Conservation (phyloP, 2,113 vertebrate genomes). For the Gallinago paraguaiae region DNA sequence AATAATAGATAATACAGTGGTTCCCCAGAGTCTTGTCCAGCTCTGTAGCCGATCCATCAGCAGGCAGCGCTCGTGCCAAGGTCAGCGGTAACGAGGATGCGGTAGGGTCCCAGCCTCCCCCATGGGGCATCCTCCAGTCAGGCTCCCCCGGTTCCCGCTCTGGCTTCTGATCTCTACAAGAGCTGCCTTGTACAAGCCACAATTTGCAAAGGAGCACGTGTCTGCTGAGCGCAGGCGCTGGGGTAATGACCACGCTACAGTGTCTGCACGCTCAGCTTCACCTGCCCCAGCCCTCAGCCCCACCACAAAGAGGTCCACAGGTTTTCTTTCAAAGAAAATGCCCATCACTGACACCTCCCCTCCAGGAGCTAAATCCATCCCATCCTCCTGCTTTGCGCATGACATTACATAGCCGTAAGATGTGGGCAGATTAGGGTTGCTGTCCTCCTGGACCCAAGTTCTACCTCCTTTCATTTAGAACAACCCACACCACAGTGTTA, state of each 20-base stretch:
- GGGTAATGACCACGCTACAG: fast-evolving
- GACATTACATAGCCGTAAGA: background rate
- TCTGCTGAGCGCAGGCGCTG: fast-evolving
- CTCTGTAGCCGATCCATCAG: slow-evolving; percentile 93
- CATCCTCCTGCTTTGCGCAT: fast-evolving
- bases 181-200: slow-evolving; percentile 10
- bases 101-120: slow-evolving; percentile 78
- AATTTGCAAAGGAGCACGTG: background rate
- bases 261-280: background rate
- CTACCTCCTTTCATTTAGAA: background rate
- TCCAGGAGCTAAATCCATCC: background rate
- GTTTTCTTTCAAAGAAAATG: background rate
- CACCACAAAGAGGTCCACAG: background rate
- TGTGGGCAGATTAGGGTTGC: background rate
- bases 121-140: slow-evolving; percentile 48
- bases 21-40: slow-evolving; percentile 89
- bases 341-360: background rate
- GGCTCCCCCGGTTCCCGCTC: background rate
- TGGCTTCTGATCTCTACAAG: background rate
- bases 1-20: slow-evolving; percentile 90
- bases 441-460: background rate
- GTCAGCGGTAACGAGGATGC: slow-evolving; percentile 96
- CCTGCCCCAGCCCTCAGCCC: background rate
- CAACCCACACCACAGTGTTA: background rate
- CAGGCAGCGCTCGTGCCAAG: slow-evolving; percentile 86